phyloP scores from a whole-genome alignment of 1,140 invertebrate species.

The Odontomachus brunneus region DNA sequence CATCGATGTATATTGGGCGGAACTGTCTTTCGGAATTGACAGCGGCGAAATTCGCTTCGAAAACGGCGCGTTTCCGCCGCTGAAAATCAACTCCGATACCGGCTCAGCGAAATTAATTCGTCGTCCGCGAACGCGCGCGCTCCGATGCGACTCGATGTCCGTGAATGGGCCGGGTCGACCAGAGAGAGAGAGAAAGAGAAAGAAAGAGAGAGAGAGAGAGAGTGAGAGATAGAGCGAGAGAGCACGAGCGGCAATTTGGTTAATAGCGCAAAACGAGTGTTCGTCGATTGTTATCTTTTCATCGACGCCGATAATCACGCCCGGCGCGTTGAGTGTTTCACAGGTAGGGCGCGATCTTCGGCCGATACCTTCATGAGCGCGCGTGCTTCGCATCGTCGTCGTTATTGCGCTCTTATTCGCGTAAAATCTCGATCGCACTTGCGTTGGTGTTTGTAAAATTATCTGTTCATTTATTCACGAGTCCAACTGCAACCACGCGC shows the following conservation, averaged over 20 bases:
- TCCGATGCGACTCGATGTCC: slow-evolving; percentile 31
- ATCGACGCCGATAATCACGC: slow-evolving; percentile 37
- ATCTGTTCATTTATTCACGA: too few species aligned
- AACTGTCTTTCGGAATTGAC: slow-evolving; percentile 61
- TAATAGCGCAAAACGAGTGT: slow-evolving; percentile 53
- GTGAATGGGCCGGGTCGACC: not conserved
- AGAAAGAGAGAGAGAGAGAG: too few species aligned
- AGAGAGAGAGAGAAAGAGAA: too few species aligned
- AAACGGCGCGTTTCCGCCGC: slow-evolving; percentile 50
- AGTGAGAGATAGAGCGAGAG: not conserved
- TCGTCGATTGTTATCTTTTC: slow-evolving; percentile 53
- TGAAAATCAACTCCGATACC: slow-evolving; percentile 55
- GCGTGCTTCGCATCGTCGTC: too few species aligned
- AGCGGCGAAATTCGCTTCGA: slow-evolving; percentile 57
- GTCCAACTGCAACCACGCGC: too few species aligned
- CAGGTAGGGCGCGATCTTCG: too few species aligned
- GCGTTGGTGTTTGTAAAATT: too few species aligned
- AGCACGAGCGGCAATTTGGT: slow-evolving; percentile 35
- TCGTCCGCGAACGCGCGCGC: slow-evolving; percentile 39
- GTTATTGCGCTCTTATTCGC: too few species aligned
- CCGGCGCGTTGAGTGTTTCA: not conserved
- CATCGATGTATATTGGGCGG: slow-evolving; percentile 46
- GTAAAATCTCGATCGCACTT: not conserved
- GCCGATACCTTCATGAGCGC: too few species aligned
- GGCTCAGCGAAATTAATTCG: slow-evolving; percentile 51